Conservation (phyloP, 1,140 invertebrate genomes). For the Diabrotica undecimpunctata region DNA sequence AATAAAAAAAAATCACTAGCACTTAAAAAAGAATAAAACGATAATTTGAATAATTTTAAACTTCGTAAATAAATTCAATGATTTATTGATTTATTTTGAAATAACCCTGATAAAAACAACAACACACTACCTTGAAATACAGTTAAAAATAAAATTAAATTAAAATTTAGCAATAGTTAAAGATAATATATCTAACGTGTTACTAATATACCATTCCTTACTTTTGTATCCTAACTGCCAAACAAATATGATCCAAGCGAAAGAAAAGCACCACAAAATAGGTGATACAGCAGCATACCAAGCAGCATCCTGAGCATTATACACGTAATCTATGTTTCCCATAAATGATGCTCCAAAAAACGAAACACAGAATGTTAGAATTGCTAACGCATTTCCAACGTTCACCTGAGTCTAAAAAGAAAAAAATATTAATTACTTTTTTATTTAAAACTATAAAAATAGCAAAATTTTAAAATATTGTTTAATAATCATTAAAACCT, state of each 20-base stretch:
- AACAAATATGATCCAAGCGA: slow-evolving; percentile 54
- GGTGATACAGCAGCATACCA: slow-evolving; percentile 69
- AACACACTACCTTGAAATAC: too few relatives aligned
- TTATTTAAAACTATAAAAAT: neutral
- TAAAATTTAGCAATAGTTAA: too few relatives aligned
- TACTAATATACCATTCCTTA: slow-evolving; percentile 4
- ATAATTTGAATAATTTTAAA: too few relatives aligned
- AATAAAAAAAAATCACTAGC: too few relatives aligned
- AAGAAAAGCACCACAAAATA: slow-evolving; percentile 65
- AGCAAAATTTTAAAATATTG: neutral
- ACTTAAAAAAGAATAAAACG: too few relatives aligned
- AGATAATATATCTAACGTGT: too few relatives aligned
- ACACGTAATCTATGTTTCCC: slow-evolving; percentile 63
- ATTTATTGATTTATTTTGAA: too few relatives aligned
- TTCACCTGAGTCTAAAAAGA: slow-evolving; percentile 51
- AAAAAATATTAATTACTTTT: neutral
- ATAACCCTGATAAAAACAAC: too few relatives aligned
- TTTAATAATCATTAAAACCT: too few relatives aligned
- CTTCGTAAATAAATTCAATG: too few relatives aligned
- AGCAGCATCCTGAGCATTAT: slow-evolving; percentile 62
- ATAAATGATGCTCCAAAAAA: slow-evolving; percentile 62
- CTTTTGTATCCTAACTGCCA: slow-evolving; percentile 32
- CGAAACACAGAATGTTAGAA: slow-evolving; percentile 50
- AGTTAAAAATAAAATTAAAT: too few relatives aligned
- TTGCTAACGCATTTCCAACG: slow-evolving; percentile 49